Conservation (phyloP, 1,140 invertebrate species). For the Lepidotrigona ventralis region DNA sequence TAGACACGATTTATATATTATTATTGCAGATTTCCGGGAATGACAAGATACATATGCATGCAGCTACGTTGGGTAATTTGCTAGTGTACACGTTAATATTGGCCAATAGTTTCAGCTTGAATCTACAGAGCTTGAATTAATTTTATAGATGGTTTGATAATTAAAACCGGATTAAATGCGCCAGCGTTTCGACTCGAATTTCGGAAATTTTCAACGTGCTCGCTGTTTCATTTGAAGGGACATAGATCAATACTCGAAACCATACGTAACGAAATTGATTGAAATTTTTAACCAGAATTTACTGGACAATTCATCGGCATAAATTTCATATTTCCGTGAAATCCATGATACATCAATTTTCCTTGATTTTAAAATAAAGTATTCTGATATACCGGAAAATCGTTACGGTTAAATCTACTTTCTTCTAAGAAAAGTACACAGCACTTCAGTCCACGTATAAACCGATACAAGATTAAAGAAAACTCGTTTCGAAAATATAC, state of each 20-base stretch:
- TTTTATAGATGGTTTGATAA: not conserved
- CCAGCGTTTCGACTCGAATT: not conserved
- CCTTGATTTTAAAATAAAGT: too few species aligned
- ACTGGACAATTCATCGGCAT: too few species aligned
- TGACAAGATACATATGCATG: not conserved
- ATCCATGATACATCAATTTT: not conserved
- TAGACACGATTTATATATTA: not conserved
- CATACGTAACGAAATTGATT: not conserved
- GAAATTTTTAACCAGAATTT: not conserved
- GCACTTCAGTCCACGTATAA: too few species aligned
- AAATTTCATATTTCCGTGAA: not conserved
- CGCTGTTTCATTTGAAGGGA: not conserved
- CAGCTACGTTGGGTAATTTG: not conserved
- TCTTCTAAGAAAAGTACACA: too few species aligned
- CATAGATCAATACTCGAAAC: not conserved
- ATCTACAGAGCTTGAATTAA: not conserved
- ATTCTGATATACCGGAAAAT: too few species aligned
- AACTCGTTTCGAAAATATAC: too few species aligned
- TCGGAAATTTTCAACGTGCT: not conserved
- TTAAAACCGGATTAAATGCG: not conserved
- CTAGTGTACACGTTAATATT: not conserved
- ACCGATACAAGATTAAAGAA: too few species aligned
- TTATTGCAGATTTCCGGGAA: not conserved
- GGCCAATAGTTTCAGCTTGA: not conserved
- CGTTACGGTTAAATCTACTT: too few species aligned